phyloP scores from a whole-genome alignment of 2,113 vertebrate genomes.

The Neolamprologus sp. region DNA sequence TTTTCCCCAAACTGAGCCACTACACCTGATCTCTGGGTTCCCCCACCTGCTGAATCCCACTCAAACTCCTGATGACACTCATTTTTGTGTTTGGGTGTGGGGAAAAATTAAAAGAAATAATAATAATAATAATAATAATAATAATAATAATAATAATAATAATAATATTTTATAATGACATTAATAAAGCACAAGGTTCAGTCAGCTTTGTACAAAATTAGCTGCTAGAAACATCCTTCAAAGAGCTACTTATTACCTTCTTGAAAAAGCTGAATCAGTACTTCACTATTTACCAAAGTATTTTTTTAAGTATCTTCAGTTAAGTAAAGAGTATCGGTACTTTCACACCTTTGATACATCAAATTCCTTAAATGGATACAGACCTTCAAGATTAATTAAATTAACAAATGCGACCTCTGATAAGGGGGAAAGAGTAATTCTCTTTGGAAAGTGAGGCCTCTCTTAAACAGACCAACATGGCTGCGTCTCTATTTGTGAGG shows the following conservation, averaged over 20 bases:
- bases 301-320: not conserved
- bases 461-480: not conserved
- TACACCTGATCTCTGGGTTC: not conserved
- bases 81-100: not conserved
- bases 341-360: not conserved
- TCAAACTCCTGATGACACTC: not conserved
- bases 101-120: fast-evolving
- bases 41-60: not conserved
- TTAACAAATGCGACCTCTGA: fast-evolving
- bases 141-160: not conserved
- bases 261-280: not conserved
- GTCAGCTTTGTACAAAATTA: not conserved
- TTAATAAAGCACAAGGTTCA: not conserved
- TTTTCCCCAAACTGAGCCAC: not conserved
- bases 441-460: not conserved
- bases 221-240: not conserved
- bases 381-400: not conserved
- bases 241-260: not conserved
- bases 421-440: not conserved
- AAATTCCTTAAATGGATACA: not conserved
- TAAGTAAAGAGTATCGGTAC: not conserved
- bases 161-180: not conserved
- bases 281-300: not conserved
- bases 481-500: fast-evolving
- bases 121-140: no score